Evolutionary conservation across 1,140 invertebrate genomes (phyloP).

Genomic region (Zaprionus taronus): DNA sequence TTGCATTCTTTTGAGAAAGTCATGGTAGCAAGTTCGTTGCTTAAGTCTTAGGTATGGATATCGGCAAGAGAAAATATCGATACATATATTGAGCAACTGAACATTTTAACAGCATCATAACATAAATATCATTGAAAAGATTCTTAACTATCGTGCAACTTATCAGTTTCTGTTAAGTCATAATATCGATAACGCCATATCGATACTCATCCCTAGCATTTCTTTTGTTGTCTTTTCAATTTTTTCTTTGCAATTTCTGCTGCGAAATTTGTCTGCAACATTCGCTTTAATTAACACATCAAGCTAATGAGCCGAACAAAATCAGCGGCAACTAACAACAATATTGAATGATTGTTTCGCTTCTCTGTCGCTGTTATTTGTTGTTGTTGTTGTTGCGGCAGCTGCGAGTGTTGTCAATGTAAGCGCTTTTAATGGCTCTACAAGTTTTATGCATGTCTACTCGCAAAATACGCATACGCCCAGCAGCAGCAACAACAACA

Average conservation of each 20-base stretch:
- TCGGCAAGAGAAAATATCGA: neutral
- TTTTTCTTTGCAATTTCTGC: constrained; percentile 29
- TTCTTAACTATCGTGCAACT: too few species aligned
- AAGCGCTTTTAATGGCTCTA: constrained; percentile 61
- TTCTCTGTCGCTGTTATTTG: constrained; percentile 23
- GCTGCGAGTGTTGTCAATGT: constrained; percentile 29
- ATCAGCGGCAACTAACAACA: constrained; percentile 52
- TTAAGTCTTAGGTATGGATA: constrained; percentile 58
- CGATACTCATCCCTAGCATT: neutral
- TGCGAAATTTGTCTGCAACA: constrained; percentile 38
- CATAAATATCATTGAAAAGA: too few species aligned
- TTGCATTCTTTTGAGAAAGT: constrained; percentile 68
- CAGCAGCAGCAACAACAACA: constrained; percentile 41
- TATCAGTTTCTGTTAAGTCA: too few species aligned
- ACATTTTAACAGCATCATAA: too few species aligned
- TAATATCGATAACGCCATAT: neutral
- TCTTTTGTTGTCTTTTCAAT: constrained; percentile 48
- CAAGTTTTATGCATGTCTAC: constrained; percentile 64
- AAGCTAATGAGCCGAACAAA: constrained; percentile 47
- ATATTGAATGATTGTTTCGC: constrained; percentile 52
- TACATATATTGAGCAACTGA: neutral
- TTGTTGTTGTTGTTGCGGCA: constrained; percentile 28
- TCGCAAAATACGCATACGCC: constrained; percentile 73
- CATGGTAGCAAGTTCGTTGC: constrained; percentile 70
- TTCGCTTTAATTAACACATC: constrained; percentile 75